A percentile compares a stretch with the other conserved stretches of the same genome.
Conservation (phyloP, 1,140 invertebrate genomes). For the Oppia nitens region DNA sequence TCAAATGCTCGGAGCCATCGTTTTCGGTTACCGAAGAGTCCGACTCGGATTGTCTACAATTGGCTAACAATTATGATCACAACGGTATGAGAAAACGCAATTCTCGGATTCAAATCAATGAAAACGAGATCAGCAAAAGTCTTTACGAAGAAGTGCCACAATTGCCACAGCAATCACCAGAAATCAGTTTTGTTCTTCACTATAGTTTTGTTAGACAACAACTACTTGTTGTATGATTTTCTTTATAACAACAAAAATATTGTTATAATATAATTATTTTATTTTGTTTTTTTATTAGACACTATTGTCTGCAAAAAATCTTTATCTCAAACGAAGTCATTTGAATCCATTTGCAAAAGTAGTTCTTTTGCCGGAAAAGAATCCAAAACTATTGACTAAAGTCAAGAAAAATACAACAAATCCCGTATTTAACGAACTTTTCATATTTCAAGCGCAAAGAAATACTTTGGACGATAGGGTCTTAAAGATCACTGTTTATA, state of each 20-base stretch:
- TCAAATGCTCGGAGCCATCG: slow-evolving; percentile 13
- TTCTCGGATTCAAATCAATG: neutral
- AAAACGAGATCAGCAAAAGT: slow-evolving; percentile 12
- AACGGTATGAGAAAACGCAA: neutral
- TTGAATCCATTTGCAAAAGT: slow-evolving; percentile 21
- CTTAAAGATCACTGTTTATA: slow-evolving; percentile 23
- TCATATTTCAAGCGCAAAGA: slow-evolving; percentile 22
- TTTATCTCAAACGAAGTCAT: slow-evolving; percentile 12
- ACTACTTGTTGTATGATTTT: slow-evolving; percentile 7
- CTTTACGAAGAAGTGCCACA: slow-evolving; percentile 3
- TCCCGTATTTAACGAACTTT: slow-evolving; percentile 26
- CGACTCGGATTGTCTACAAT: slow-evolving; percentile 12
- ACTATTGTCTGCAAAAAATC: slow-evolving; percentile 18
- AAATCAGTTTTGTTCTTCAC: slow-evolving; percentile 17
- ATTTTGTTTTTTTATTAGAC: neutral
- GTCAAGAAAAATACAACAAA: slow-evolving; percentile 24
- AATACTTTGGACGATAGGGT: slow-evolving; percentile 23
- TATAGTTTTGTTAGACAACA: slow-evolving; percentile 16
- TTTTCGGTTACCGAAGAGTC: slow-evolving; percentile 18
- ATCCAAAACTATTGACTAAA: slow-evolving; percentile 20
- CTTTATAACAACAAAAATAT: too few relatives aligned
- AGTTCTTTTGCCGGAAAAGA: slow-evolving; percentile 17
- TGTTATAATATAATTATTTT: neutral
- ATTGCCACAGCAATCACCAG: neutral
- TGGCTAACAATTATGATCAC: neutral